A percentile compares a stretch with the other conserved stretches of the same genome.
Conservation (phyloP, 2,113 vertebrate genomes). For the Rhagologus leucostigma region DNA sequence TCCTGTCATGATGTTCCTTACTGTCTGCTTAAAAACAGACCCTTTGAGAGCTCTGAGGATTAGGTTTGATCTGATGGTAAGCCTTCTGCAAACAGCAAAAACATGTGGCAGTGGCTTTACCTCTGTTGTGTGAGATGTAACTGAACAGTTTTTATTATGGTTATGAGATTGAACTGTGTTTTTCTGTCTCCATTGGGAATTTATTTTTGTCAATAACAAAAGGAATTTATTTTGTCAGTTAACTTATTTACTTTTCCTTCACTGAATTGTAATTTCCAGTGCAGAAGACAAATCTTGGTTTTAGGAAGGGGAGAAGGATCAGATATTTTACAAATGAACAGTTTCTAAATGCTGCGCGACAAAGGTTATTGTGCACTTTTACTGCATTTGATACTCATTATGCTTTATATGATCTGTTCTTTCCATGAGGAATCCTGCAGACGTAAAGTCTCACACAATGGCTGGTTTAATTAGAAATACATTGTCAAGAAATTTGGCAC, state of each 20-base stretch:
- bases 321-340: neutral
- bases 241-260: neutral
- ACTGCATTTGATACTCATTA: constrained; percentile 44
- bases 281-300: neutral
- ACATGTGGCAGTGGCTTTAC: neutral
- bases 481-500: constrained; percentile 43
- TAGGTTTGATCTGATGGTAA: neutral
- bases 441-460: constrained; percentile 43
- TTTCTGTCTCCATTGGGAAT: neutral
- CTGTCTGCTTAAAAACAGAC: neutral
- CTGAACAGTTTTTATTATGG: neutral
- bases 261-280: neutral
- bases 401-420: constrained; percentile 11
- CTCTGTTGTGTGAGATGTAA: neutral
- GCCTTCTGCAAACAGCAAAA: neutral
- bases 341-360: neutral
- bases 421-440: constrained; percentile 48
- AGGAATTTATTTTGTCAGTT: neutral
- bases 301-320: neutral
- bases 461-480: constrained; percentile 63
- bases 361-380: constrained; percentile 33
- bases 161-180: neutral
- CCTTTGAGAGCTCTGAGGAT: neutral
- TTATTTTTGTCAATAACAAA: neutral
- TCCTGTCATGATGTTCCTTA: neutral